Evolutionary conservation across 1,140 invertebrate genomes (phyloP), one percentile per base, ranked within the genome.

Genomic region (Stegodyphus mimosarum): DNA sequence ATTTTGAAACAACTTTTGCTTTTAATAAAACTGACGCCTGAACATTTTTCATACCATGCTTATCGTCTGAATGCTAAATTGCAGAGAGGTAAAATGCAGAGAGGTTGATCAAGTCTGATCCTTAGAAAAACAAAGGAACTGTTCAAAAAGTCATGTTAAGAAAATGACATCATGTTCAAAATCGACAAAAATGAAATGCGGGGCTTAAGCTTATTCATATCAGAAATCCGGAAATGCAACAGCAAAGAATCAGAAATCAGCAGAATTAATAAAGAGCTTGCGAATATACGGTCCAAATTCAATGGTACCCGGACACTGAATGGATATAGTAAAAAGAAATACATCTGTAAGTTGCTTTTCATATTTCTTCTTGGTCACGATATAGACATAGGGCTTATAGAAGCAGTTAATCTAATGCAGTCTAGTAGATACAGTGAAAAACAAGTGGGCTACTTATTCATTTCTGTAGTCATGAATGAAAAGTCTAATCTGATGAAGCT

Each of bases 351-450:
- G 91, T 92, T 99, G 81, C 92, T 99, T 33, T 99, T 99, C 92
- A 99, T 99, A 89, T 99, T 99, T 91, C 92, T 99, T 66, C 93
- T 99, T 87, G 93, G 99, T 76, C 98, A 99, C 92, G 99, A 99
- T 91, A 99, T 99, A 91, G 98, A 99, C 92, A 99, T 99, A 92
- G 99, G 99, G 75, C 98, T 99, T 92, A 99, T 99, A 97, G 99
- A 99, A 92, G 98, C 99, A 71, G 98, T 99, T 88, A 99, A 99
- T 92, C 92, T 99, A 63, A 93, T 99, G 15, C 99, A 97, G 87
- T 99, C 98, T 51, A 99, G 99, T 90, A 99, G 99, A 93, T 99
- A 99, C 92, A 99, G 98, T 67, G 99, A 99, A 91, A 99, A 99
- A 93, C 98, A 99, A 94, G 99, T 99, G 92, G 98, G 88, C 6